Evolutionary conservation across 2,888 invertebrate species (phyloP), one percentile per base, ranked within the genome.

Genomic region (Caenorhabditis sp.): DNA sequence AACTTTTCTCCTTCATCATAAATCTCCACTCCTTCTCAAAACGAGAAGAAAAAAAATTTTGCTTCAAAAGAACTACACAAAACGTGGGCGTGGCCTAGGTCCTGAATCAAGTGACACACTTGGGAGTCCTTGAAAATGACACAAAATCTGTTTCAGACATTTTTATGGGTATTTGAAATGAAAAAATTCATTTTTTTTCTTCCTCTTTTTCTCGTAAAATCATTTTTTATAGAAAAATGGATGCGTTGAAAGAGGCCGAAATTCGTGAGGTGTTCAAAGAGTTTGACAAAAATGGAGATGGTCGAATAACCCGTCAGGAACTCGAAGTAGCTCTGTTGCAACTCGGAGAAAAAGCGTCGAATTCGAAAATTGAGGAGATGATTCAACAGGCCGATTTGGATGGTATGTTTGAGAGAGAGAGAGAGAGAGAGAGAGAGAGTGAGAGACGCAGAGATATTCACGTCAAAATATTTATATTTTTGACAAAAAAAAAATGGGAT

Each of bases 311-410:
- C 10, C 27, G 77, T 23, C 76, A 80, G 19, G 80, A 80, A 55
- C 57, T 80, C 17, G 77, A 80, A 73, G 75, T 80, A 12, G 80
- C 80, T 14, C 72, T 78, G 6, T 61, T 79, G n/a, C 78, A 80
- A 67, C 60, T 82, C 10, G 81, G 81, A 31, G 81, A 82, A 49
- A 77, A 76, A 57, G 79, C 81, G 26, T 66, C 77, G 21, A 73
- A 74, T 23, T 55, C 76, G 4, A 82, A 82, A 50, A 77, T 82
- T 17, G 78, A 78, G 27, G 70, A 77, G 21, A 75, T 82, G 74
- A 80, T 82, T 23, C 62, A 77, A 23, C 81, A 82, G 55, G 81
- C 81, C 0, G 81, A 82, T 62, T 70, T 78, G 37, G 81, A 82
- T 57, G 81, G 81, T 82, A 19, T 62, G 67, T n/a, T n/a, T n/a